Conservation (phyloP, 2,113 vertebrate species). For the Laticauda laticaudata region DNA sequence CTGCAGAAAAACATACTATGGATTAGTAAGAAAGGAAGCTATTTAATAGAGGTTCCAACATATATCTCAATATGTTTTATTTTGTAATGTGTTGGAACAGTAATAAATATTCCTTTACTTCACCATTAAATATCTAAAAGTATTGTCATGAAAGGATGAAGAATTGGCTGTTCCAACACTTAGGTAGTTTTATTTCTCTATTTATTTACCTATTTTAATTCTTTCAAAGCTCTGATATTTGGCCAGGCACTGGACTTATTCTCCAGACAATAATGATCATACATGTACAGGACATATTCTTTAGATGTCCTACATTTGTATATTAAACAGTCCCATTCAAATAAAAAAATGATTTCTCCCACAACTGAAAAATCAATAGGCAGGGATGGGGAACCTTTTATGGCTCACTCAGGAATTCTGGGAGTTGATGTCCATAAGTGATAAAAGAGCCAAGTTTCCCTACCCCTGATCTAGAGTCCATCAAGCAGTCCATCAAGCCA, state of each 20-base stretch:
- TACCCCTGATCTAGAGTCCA: too few relatives aligned
- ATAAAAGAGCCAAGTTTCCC: too few relatives aligned
- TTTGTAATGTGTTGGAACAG: background rate
- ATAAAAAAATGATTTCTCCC: too few relatives aligned
- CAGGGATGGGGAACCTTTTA: too few relatives aligned
- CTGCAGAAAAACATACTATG: background rate
- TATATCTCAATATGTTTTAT: background rate
- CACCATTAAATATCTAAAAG: background rate
- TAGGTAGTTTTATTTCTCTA: background rate
- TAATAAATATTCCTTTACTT: background rate
- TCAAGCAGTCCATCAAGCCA: background rate
- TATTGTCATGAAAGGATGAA: background rate
- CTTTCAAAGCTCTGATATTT: background rate
- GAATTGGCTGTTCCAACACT: background rate
- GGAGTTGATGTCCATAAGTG: too few relatives aligned
- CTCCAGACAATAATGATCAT: background rate
- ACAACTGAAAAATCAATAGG: too few relatives aligned
- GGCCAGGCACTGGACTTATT: background rate
- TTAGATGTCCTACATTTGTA: too few relatives aligned
- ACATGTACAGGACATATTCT: too few relatives aligned
- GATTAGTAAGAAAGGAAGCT: background rate
- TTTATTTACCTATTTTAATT: background rate
- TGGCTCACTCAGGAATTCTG: too few relatives aligned
- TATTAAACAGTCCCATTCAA: too few relatives aligned
- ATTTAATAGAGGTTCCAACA: background rate